phyloP scores from a whole-genome alignment of 2,888 invertebrate genomes.

The Andrena marginata region DNA sequence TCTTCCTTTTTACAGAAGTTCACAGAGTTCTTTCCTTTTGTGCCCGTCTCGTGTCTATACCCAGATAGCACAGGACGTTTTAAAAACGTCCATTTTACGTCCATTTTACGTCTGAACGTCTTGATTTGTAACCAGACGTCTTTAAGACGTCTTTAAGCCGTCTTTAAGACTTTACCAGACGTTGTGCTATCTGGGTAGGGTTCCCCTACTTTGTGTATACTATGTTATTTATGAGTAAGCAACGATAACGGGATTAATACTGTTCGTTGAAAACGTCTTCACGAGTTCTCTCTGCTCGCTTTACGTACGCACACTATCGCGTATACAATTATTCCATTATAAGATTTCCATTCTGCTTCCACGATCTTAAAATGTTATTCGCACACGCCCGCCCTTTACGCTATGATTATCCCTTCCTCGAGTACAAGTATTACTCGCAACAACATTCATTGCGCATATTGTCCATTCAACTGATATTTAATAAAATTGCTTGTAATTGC shows the following conservation, averaged over 20 bases:
- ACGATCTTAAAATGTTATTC: conserved; percentile 1
- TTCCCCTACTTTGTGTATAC: conserved; percentile 34
- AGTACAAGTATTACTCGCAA: conserved; percentile 23
- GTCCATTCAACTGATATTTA: conserved; percentile 41
- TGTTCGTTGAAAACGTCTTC: conserved; percentile 51
- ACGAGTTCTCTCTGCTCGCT: conserved; percentile 26
- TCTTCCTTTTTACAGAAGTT: conserved; percentile 58
- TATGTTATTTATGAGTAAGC: conserved; percentile 57
- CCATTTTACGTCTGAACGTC: too few species aligned
- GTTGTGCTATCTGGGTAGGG: too few species aligned
- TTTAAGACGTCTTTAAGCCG: too few species aligned
- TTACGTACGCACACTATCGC: conserved; percentile 41
- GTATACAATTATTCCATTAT: conserved; percentile 38
- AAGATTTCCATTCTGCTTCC: not conserved
- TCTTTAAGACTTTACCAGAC: too few species aligned
- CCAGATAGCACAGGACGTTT: too few species aligned
- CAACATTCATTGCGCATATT: conserved; percentile 60
- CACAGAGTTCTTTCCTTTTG: conserved; percentile 56
- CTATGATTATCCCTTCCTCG: conserved; percentile 22
- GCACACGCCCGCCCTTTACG: conserved; percentile 19
- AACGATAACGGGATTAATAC: conserved; percentile 62
- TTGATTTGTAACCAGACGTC: too few species aligned
- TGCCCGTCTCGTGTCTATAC: conserved; percentile 55
- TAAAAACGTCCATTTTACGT: too few species aligned
- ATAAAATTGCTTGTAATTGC: conserved; percentile 13